These are phyloP conservation scores for Melanerpes aurifrons DNA, from an alignment of 2,113 vertebrate genomes.

Conservation along the genomic window DNA sequence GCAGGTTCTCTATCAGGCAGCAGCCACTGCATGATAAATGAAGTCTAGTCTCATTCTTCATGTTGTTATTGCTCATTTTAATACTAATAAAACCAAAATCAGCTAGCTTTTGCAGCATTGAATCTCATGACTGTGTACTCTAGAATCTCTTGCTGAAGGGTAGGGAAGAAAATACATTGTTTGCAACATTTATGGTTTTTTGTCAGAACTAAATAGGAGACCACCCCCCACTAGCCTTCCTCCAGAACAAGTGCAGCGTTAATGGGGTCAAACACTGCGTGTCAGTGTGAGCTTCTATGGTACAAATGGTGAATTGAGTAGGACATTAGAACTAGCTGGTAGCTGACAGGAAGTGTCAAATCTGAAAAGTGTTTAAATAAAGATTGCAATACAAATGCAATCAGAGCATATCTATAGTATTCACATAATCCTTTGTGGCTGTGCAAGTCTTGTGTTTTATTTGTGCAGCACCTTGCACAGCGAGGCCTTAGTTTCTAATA, in stretches of 20 bases:
- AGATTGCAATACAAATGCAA: background rate
- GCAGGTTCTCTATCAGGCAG: background rate
- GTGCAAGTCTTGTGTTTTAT: background rate
- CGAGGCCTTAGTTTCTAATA: background rate
- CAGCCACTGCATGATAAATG: background rate
- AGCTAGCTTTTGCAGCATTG: no score
- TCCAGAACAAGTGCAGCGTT: fast-evolving
- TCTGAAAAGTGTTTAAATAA: background rate
- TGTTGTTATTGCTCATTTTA: background rate
- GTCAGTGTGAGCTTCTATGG: background rate
- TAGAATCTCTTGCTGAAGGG: background rate
- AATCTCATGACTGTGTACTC: background rate
- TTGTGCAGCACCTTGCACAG: background rate
- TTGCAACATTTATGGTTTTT: background rate
- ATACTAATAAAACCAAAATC: background rate
- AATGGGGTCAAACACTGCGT: background rate
- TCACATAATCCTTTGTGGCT: background rate
- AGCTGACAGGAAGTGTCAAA: background rate
- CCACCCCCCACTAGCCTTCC: fast-evolving
- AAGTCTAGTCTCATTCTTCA: background rate
- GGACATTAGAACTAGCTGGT: background rate
- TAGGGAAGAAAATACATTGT: background rate
- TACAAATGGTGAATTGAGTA: background rate
- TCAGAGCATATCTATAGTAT: background rate
- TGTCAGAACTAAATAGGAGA: background rate